A percentile compares a stretch with the other conserved stretches of the same genome.
These are phyloP conservation scores for Cerceris rybyensis DNA, from an alignment of 2,888 invertebrate species.

Conservation along the genomic window DNA sequence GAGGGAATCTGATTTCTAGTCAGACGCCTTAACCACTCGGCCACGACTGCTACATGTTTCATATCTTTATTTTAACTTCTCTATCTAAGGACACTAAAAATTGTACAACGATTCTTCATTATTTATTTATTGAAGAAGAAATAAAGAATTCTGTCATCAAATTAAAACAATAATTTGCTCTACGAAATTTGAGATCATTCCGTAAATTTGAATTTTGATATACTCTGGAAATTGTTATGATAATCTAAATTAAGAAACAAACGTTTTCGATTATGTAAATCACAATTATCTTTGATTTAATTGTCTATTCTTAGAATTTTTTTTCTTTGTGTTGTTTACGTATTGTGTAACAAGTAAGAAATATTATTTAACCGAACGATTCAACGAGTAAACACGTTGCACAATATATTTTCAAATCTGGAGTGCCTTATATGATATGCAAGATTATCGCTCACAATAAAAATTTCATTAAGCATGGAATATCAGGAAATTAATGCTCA, in stretches of 20 bases:
- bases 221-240: neutral
- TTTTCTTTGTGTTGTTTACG: no score
- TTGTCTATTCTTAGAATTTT: no score
- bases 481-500: no score
- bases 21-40: conserved; percentile 95
- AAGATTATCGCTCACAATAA: neutral
- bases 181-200: neutral
- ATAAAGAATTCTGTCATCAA: neutral
- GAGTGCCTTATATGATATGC: no score
- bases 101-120: neutral
- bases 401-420: neutral
- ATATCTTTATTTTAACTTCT: neutral
- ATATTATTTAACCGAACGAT: no score
- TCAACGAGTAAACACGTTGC: neutral
- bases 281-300: no score
- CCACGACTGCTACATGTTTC: conserved; percentile 86
- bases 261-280: no score
- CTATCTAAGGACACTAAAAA: neutral
- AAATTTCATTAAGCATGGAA: neutral
- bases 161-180: neutral
- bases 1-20: conserved; percentile 95
- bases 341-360: no score
- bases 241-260: neutral
- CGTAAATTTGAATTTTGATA: neutral
- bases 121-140: neutral